A percentile compares a stretch with the other conserved stretches of the same genome.
Evolutionary conservation across 2,797 vertebrate genomes (phyloP).

Genomic region (Psittacula echo): DNA sequence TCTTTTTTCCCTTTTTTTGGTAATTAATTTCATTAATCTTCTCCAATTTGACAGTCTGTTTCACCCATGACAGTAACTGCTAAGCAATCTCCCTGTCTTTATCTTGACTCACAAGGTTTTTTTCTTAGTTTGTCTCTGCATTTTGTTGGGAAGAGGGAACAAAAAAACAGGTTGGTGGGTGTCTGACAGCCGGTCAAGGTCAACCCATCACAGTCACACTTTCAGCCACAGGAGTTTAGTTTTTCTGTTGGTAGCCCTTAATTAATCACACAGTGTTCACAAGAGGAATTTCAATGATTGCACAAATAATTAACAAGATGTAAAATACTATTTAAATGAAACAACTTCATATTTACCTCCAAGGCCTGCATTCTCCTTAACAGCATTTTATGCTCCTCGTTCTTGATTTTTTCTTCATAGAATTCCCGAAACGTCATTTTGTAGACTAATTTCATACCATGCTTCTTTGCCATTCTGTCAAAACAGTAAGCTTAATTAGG

Average conservation of each 20-base stretch:
- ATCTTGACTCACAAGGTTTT: background rate
- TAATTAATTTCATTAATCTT: background rate
- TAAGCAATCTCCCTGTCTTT: background rate
- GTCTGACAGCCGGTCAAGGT: background rate
- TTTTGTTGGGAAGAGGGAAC: background rate
- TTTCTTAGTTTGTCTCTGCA: background rate
- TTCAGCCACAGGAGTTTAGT: background rate
- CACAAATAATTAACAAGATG: background rate
- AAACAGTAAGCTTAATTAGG: slow-evolving; percentile 24
- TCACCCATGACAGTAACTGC: background rate
- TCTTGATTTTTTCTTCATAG: slow-evolving; percentile 91
- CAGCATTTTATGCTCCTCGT: slow-evolving; percentile 88
- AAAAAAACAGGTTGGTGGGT: background rate
- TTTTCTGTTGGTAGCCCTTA: background rate
- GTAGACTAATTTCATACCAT: slow-evolving; percentile 92
- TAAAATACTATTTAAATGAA: background rate
- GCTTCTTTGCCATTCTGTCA: slow-evolving; percentile 91
- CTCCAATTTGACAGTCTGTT: background rate
- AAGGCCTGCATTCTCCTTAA: slow-evolving; percentile 94
- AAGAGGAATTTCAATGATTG: background rate
- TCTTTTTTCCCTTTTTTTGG: fast-evolving
- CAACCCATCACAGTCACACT: background rate
- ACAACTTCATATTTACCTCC: slow-evolving; percentile 78
- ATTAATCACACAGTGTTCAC: background rate
- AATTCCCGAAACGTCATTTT: slow-evolving; percentile 94